Percentiles rank a stretch among this genome's conserved stretches.
phyloP scores from a whole-genome alignment of 1,140 invertebrate species.

The Drosophila orosa region DNA sequence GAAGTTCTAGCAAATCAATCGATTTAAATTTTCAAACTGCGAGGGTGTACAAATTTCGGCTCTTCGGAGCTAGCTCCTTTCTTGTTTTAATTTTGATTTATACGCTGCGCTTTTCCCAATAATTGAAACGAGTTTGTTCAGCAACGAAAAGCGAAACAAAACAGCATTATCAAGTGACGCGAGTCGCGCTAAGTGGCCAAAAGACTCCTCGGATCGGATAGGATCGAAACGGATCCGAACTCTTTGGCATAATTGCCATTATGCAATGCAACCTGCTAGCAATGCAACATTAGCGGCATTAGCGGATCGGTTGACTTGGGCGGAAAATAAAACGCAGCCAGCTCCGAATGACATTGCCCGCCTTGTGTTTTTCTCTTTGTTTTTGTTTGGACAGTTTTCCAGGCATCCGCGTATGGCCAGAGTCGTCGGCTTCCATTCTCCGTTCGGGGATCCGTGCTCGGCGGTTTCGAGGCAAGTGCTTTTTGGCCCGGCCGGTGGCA shows the following conservation, averaged over 20 bases:
- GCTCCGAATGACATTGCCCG: slow-evolving; percentile 30
- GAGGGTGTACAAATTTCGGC: neutral
- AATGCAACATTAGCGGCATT: slow-evolving; percentile 14
- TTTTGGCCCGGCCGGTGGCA: slow-evolving; percentile 15
- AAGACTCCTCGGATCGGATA: slow-evolving; percentile 11
- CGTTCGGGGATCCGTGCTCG: neutral
- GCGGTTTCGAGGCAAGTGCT: neutral
- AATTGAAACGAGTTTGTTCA: slow-evolving; percentile 59
- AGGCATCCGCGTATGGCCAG: slow-evolving; percentile 11
- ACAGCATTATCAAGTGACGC: slow-evolving; percentile 30
- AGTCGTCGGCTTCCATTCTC: slow-evolving; percentile 8
- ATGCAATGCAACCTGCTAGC: slow-evolving; percentile 28
- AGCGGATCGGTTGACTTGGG: slow-evolving; percentile 6
- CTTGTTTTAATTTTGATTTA: slow-evolving; percentile 23
- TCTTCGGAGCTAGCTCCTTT: neutral
- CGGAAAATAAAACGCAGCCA: slow-evolving; percentile 17
- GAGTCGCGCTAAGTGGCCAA: slow-evolving; percentile 42
- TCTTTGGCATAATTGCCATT: slow-evolving; percentile 46
- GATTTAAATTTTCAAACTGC: neutral
- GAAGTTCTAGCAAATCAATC: neutral
- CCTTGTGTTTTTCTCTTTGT: slow-evolving; percentile 9
- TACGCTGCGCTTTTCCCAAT: slow-evolving; percentile 51
- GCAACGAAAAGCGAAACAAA: slow-evolving; percentile 15
- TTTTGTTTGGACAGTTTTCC: neutral
- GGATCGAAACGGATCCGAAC: slow-evolving; percentile 27